Evolutionary conservation across 2,113 vertebrate genomes (phyloP).

Genomic region (Myrmecophaga tridactyla): DNA sequence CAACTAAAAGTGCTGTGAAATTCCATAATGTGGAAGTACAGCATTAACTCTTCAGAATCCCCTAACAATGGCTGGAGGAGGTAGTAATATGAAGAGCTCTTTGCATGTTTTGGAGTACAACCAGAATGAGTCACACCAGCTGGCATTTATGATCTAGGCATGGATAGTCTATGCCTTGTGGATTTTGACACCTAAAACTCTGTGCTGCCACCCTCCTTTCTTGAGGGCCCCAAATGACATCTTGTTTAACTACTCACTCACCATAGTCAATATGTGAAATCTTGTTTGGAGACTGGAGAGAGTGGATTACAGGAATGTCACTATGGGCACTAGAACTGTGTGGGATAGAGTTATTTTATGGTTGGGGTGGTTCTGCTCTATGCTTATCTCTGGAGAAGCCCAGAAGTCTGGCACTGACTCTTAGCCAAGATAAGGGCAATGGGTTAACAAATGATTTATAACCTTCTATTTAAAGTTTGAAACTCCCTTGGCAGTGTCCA

Average conservation of each 20-base stretch:
- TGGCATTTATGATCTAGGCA: background rate
- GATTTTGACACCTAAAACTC: background rate
- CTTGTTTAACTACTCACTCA: background rate
- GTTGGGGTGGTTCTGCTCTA: background rate
- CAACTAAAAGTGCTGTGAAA: background rate
- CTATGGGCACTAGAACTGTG: background rate
- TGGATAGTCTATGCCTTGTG: background rate
- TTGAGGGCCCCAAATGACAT: background rate
- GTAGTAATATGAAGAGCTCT: background rate
- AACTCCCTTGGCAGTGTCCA: background rate
- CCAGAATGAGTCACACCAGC: background rate
- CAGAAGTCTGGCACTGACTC: background rate
- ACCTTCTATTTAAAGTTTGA: background rate
- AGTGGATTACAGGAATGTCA: background rate
- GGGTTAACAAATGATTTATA: background rate
- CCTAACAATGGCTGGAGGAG: background rate
- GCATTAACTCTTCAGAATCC: background rate
- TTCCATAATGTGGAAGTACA: background rate
- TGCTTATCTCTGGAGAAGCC: background rate
- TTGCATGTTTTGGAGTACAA: background rate
- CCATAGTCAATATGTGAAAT: background rate
- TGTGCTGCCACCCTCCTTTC: background rate
- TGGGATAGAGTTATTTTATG: background rate
- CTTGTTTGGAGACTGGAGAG: background rate
- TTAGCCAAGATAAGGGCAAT: background rate